These are phyloP conservation scores for Zoanthus gigantus DNA, from an alignment of 92 coral and sea anemone genomes.

Conservation along the genomic window DNA sequence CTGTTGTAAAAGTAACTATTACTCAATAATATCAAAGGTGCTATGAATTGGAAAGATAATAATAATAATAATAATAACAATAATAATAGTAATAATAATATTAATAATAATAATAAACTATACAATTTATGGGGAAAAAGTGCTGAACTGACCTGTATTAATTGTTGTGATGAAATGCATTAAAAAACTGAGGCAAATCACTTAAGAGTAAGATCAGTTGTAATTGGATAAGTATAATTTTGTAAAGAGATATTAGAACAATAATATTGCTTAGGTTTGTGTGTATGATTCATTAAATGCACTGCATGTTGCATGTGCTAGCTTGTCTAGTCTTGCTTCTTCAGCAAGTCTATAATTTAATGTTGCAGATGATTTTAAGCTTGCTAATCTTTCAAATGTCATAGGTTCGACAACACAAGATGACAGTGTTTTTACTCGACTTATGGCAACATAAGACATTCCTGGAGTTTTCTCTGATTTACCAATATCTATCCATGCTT, in stretches of 20 bases:
- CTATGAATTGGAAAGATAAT: conserved; percentile 44
- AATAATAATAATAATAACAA: conserved; percentile 29
- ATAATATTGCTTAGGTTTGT: conserved; percentile 36
- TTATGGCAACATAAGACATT: conserved; percentile 70
- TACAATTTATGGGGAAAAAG: conserved; percentile 50
- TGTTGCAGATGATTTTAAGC: conserved; percentile 69
- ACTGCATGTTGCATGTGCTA: conserved; percentile 69
- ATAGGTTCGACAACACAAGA: conserved; percentile 76
- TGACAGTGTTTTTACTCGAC: conserved; percentile 66
- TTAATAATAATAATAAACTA: conserved; percentile 16
- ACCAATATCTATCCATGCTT: conserved; percentile 81
- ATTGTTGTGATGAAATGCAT: conserved; percentile 46
- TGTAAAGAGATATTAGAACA: conserved; percentile 51
- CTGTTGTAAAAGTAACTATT: conserved; percentile 37
- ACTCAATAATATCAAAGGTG: conserved; percentile 48
- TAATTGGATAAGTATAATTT: conserved; percentile 48
- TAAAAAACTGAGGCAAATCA: conserved; percentile 43
- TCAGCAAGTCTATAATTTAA: conserved; percentile 66
- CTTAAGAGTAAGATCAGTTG: conserved; percentile 53
- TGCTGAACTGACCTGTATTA: conserved; percentile 52
- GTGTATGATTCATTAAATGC: conserved; percentile 57
- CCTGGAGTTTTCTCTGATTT: conserved; percentile 73
- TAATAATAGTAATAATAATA: conserved; percentile 23
- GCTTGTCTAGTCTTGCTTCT: conserved; percentile 62
- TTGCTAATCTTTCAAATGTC: conserved; percentile 73